Conservation (phyloP, 2,888 invertebrate genomes). For the Cerceris rybyensis region DNA sequence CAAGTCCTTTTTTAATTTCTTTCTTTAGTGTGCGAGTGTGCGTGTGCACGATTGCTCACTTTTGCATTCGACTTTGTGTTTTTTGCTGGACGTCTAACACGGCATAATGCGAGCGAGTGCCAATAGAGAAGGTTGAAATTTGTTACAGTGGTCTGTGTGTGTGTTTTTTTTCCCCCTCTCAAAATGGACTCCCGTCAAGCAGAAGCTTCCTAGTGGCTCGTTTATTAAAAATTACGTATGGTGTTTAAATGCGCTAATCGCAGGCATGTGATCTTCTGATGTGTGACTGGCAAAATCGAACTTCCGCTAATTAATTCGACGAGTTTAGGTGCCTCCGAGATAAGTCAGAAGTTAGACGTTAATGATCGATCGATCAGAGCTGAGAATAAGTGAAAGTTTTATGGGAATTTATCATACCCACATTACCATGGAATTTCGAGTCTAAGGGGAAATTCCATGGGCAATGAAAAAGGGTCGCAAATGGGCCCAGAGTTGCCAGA, state of each 20-base stretch:
- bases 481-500: no score
- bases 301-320: background rate
- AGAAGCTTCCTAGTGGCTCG: constrained; percentile 29
- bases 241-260: constrained; percentile 15
- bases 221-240: constrained; percentile 6
- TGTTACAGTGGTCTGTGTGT: constrained; percentile 45
- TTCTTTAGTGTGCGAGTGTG: constrained; percentile 44
- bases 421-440: no score
- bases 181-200: constrained; percentile 18
- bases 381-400: no score
- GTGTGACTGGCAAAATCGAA: background rate
- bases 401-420: no score
- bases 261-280: constrained; percentile 21
- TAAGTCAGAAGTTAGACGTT: background rate
- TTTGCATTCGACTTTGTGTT: constrained; percentile 74
- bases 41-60: constrained; percentile 62
- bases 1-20: background rate
- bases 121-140: constrained; percentile 34
- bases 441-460: no score
- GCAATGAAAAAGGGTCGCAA: no score
- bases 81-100: constrained; percentile 54
- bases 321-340: background rate
- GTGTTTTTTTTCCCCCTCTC: constrained; percentile 4
- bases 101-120: constrained; percentile 40
- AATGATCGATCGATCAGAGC: background rate